Evolutionary conservation across 2,113 vertebrate species (phyloP), one percentile per base, ranked within the genome.

Genomic region (Equus quagga): DNA sequence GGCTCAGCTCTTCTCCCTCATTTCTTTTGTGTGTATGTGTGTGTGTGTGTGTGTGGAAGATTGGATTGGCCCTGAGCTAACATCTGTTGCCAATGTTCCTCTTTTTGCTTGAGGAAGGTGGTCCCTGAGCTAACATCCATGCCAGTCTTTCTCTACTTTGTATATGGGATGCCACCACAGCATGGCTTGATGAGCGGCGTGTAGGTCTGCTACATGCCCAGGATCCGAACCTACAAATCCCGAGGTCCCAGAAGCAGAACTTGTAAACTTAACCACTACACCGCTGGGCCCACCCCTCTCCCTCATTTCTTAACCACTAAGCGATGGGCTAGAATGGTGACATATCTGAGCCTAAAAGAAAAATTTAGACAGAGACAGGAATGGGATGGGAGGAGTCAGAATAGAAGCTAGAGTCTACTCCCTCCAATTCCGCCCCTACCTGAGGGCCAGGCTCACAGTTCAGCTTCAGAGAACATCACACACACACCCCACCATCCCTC

Each of bases 261-360:
- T 41, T 41, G 36, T 41, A 41, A 41, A 41, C 36, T 41, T 41
- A 41, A 41, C 36, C 36, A 41, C 36, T 41, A 41, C 36, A 41
- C 36, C 36, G 36, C 36, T 41, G 36, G 36, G 36, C 36, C 36
- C 36, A 41, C 36, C 36, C 36, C 36, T 90, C n/a, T 75, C n/a
- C 23, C 28, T 33, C 51, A 0, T 44, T 92, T 87, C 90, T 90
- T 69, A 92, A 93, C 54, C 60, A 82, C 89, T 54, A 67, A 96
- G 46, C 56, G 76, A 46, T 64, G 33, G 1, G 8, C 58, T 56
- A 78, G 23, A 56, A 69, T 54, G 75, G 21, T 97, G 64, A 73
- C 58, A 88, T 56, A 70, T 49, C 46, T 81, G 58, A 84, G 26
- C 64, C 65, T 69, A 73, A 90, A 95, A 88, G 67, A 84, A 85